Conservation (phyloP, 2,888 invertebrate species). For the Latrodectus hesperus region DNA sequence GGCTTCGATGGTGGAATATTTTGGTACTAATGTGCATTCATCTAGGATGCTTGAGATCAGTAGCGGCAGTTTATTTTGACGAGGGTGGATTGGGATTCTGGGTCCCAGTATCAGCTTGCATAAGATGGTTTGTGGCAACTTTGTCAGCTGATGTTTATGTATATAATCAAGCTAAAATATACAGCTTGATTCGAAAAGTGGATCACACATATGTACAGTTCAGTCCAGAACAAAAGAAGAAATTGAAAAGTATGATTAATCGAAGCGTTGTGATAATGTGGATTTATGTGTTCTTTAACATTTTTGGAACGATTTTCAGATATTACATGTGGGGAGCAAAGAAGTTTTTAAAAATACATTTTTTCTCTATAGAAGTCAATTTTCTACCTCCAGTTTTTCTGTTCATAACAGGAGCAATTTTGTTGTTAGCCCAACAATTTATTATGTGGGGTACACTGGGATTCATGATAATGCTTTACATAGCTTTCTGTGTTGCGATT, state of each 20-base stretch:
- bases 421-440: constrained; percentile 18
- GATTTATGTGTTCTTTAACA: constrained; percentile 18
- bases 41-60: constrained; percentile 25
- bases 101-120: constrained; percentile 38
- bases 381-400: neutral
- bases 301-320: neutral
- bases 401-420: constrained; percentile 16
- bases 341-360: constrained; percentile 32
- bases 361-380: constrained; percentile 16
- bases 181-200: constrained; percentile 11
- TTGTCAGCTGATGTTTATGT: constrained; percentile 47
- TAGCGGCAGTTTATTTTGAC: constrained; percentile 7
- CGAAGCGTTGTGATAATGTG: constrained; percentile 22
- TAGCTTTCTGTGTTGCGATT: constrained; percentile 15
- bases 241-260: constrained; percentile 8
- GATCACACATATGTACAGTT: constrained; percentile 6
- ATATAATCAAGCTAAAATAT: constrained; percentile 21
- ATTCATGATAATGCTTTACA: constrained; percentile 38
- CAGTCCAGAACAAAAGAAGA: neutral
- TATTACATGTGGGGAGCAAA: constrained; percentile 19
- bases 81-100: constrained; percentile 45
- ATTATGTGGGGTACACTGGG: constrained; percentile 48
- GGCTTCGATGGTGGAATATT: constrained; percentile 52
- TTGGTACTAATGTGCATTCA: constrained; percentile 45
- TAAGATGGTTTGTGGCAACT: constrained; percentile 32